A percentile compares a stretch with the other conserved stretches of the same genome.
Conservation (phyloP, 2,888 invertebrate genomes). For the Drosophila barbarae region DNA sequence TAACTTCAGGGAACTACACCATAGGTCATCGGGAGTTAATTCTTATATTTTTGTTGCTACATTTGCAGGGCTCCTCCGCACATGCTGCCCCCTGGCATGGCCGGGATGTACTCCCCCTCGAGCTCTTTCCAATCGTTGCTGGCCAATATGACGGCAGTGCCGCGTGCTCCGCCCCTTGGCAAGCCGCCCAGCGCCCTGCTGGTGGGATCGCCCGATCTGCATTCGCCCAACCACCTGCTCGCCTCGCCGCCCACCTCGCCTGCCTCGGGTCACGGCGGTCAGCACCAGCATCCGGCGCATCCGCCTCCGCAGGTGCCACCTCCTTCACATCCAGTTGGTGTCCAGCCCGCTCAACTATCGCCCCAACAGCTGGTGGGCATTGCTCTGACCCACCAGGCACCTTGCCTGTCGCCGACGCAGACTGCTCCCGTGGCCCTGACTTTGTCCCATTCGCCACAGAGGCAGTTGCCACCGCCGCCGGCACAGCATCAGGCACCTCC, state of each 20-base stretch:
- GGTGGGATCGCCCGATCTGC: slow-evolving; percentile 75
- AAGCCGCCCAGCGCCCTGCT: slow-evolving; percentile 70
- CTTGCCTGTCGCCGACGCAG: slow-evolving; percentile 59
- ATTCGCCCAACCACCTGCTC: slow-evolving; percentile 76
- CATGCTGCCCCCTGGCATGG: slow-evolving; percentile 84
- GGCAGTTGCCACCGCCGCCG: slow-evolving; percentile 80
- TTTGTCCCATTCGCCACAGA: slow-evolving; percentile 62
- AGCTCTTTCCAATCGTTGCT: slow-evolving; percentile 91
- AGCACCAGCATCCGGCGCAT: slow-evolving; percentile 75
- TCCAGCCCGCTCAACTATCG: slow-evolving; percentile 82
- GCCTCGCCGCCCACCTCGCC: slow-evolving; percentile 78
- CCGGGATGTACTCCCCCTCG: slow-evolving; percentile 81
- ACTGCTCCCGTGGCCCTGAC: slow-evolving; percentile 62
- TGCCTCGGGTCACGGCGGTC: slow-evolving; percentile 58
- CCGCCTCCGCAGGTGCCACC: slow-evolving; percentile 81
- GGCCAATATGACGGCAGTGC: slow-evolving; percentile 81
- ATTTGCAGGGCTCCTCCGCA: slow-evolving; percentile 82
- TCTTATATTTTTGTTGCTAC: neutral
- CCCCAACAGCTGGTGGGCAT: slow-evolving; percentile 82
- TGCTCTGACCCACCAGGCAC: slow-evolving; percentile 78
- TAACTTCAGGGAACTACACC: neutral
- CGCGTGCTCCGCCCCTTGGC: slow-evolving; percentile 80
- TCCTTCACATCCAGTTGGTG: slow-evolving; percentile 81
- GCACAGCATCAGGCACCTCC: slow-evolving; percentile 40
- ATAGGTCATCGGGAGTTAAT: neutral